phyloP scores from a whole-genome alignment of 2,797 vertebrate genomes.

The Bothrops alternatus region DNA sequence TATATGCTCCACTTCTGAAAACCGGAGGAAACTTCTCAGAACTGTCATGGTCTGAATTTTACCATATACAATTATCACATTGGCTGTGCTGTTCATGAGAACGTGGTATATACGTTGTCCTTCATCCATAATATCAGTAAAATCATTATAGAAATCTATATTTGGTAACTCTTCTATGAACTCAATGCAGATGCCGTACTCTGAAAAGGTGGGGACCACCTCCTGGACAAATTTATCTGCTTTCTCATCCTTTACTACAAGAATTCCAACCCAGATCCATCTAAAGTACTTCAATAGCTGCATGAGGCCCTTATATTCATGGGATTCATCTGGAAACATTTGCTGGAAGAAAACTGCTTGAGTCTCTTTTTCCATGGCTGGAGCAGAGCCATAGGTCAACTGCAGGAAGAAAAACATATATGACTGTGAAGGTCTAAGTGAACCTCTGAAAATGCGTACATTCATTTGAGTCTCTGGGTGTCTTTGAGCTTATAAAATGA shows the following conservation, averaged over 20 bases:
- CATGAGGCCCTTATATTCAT: background rate
- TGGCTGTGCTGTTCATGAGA: background rate
- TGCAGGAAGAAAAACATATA: background rate
- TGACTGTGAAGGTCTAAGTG: background rate
- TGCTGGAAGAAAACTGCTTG: background rate
- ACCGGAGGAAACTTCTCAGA: background rate
- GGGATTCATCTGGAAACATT: background rate
- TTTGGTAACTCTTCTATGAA: background rate
- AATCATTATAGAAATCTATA: background rate
- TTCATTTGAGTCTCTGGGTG: fast-evolving
- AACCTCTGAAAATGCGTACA: background rate
- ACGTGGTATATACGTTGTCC: background rate
- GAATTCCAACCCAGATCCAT: background rate
- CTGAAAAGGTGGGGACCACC: background rate
- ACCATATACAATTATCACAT: background rate
- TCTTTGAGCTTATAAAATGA: background rate
- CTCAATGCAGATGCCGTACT: background rate
- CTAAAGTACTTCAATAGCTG: background rate
- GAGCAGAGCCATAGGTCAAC: background rate
- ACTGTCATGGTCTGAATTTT: background rate
- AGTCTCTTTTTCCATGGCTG: background rate
- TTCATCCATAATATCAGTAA: background rate
- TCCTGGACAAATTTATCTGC: background rate
- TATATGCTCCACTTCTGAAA: background rate
- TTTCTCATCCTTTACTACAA: background rate